Evolutionary conservation across 2,888 invertebrate species (phyloP).

Genomic region (Folsomia manolachei): DNA sequence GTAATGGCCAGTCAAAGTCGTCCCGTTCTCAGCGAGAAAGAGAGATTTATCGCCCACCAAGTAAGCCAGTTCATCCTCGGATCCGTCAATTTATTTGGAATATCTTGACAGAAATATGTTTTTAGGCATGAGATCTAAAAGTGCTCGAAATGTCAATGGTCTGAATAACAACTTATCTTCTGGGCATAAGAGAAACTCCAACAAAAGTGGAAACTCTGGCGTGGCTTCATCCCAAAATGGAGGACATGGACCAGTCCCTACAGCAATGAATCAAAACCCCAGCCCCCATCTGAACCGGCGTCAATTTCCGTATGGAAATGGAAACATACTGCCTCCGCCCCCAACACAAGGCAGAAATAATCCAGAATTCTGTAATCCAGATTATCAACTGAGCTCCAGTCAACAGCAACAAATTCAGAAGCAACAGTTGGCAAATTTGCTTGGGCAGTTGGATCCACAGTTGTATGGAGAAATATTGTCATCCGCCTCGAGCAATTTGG

Average conservation of each 20-base stretch:
- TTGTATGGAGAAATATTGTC: slow-evolving; percentile 33
- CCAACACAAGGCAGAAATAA: neutral
- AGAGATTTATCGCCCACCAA: slow-evolving; percentile 86
- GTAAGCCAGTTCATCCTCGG: slow-evolving; percentile 58
- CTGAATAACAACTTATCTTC: neutral
- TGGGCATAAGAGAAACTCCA: neutral
- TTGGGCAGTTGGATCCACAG: slow-evolving; percentile 35
- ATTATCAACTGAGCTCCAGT: slow-evolving; percentile 59
- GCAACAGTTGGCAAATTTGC: slow-evolving; percentile 32
- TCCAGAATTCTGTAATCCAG: slow-evolving; percentile 64
- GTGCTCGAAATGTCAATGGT: neutral
- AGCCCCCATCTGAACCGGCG: neutral
- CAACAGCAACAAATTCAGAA: slow-evolving; percentile 33
- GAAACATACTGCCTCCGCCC: neutral
- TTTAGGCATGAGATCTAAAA: slow-evolving; percentile 16
- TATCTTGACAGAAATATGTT: too few relatives aligned
- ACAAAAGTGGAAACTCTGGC: neutral
- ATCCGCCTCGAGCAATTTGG: slow-evolving; percentile 22
- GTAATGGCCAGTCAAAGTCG: neutral
- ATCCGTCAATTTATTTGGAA: neutral
- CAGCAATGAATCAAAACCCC: neutral
- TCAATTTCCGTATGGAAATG: slow-evolving; percentile 56
- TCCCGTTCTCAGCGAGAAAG: slow-evolving; percentile 55
- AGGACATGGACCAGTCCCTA: neutral
- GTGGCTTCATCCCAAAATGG: neutral